A percentile compares a stretch with the other conserved stretches of the same genome.
These are phyloP conservation scores for Callyntrura guangdongensis DNA, from an alignment of 2,888 invertebrate species.

Conservation along the genomic window DNA sequence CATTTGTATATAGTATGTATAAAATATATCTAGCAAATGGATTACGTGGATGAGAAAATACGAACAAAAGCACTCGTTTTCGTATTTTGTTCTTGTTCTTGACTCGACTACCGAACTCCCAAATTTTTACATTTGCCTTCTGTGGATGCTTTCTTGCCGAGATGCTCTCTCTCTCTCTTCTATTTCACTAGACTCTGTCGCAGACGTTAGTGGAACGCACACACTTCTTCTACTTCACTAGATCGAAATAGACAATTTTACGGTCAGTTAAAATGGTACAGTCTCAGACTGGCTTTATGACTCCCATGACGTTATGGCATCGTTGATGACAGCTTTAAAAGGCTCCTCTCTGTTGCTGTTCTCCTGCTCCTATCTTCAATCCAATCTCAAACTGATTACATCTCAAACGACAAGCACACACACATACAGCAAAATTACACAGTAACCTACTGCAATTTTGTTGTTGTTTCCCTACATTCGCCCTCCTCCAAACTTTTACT, in stretches of 20 bases:
- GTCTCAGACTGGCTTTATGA: slow-evolving; percentile 22
- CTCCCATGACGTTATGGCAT: slow-evolving; percentile 48
- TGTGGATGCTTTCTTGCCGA: background rate
- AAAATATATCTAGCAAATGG: too few species aligned
- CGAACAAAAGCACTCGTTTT: background rate
- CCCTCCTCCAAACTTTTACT: slow-evolving; percentile 10
- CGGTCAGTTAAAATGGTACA: slow-evolving; percentile 59
- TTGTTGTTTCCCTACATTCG: background rate
- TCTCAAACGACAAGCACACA: background rate
- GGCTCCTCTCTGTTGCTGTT: background rate
- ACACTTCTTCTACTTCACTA: slow-evolving; percentile 19
- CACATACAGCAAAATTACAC: background rate
- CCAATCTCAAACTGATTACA: slow-evolving; percentile 51
- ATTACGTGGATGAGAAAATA: background rate
- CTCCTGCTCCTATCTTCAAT: slow-evolving; percentile 37
- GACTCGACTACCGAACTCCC: background rate
- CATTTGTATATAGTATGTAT: too few species aligned
- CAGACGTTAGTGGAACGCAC: background rate
- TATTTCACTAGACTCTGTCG: background rate
- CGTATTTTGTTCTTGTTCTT: background rate
- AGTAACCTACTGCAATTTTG: background rate
- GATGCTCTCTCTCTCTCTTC: background rate
- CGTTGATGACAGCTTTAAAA: slow-evolving; percentile 61
- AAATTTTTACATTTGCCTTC: background rate
- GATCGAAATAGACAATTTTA: slow-evolving; percentile 60